phyloP scores from a whole-genome alignment of 2,113 vertebrate species.

The Mustela lutreola region DNA sequence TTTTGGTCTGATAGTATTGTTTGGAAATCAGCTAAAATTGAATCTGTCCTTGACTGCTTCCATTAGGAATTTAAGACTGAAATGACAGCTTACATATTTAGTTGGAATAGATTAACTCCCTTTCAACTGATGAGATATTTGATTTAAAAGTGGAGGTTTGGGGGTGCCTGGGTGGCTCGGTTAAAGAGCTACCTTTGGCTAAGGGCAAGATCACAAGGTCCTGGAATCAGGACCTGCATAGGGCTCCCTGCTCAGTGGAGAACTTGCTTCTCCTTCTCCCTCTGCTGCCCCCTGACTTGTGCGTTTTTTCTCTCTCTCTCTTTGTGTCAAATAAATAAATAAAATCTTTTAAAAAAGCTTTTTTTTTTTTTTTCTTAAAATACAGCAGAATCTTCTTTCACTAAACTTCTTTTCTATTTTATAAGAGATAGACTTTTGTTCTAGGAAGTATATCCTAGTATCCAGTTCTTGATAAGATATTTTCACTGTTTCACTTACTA shows the following conservation, averaged over 20 bases:
- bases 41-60: background rate
- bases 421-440: background rate
- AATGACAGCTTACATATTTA: background rate
- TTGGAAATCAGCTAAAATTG: background rate
- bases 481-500: background rate
- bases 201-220: no score
- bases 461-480: background rate
- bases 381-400: background rate
- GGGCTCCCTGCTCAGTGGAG: no score
- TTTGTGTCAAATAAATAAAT: no score
- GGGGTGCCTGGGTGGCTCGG: no score
- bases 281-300: no score
- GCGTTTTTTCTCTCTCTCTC: no score
- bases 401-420: background rate
- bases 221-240: no score
- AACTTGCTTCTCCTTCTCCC: no score
- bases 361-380: background rate
- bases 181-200: no score
- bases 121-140: background rate
- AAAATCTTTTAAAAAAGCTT: no score
- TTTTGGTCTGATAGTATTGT: background rate
- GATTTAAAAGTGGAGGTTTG: background rate
- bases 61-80: background rate
- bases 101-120: background rate
- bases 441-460: background rate